Base-by-base conservation (phyloP, 2,888 invertebrate species). In the Ophraella communa region DNA sequence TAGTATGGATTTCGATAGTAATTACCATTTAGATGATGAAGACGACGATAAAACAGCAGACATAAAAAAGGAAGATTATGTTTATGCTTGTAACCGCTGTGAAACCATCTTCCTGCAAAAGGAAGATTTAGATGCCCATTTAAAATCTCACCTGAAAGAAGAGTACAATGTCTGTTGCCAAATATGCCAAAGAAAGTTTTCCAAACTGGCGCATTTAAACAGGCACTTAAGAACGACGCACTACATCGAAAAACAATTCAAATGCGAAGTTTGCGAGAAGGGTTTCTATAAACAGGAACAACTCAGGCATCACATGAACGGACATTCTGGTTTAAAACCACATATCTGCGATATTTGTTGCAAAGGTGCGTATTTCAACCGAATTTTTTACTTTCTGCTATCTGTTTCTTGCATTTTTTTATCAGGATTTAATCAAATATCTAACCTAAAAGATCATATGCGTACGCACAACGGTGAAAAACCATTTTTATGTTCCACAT, bases 231-330 rank as follows among this genome's bases (percentile, higher is more conserved):
- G 85, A 70, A 80, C 85, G 21, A 80, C 85, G 23, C 89, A 89
- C 72, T 82, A 80, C 3, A 78, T 83, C n/a, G 81, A 84, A 1
- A 85, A 84, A 63, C 84, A 84, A 0, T 84, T 83, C 66, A 81
- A 82, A 53, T 90, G 90, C 77, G 79, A 80, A 3, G 79, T 85
- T 49, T 89, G 89, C 72, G 79, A 84, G 1, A 88, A 87, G 73
- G 82, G 82, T 1, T 89, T 86, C 73, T 83, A 86, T 0, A 80
- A 88, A 51, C 83, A 84, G 1, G 87, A 88, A 53, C 87, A 87
- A 70, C 77, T 88, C 0, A 81, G 81, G 8, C 82, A 84, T 62
- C 89, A 89, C 75, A 81, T 87, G 79, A 86, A 85, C 69, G 82
- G 83, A n/a, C 88, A 88, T 77, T 82, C 83, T 18, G 85, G 86